phyloP scores from a whole-genome alignment of 2,888 invertebrate genomes.

The Altica lythri region DNA sequence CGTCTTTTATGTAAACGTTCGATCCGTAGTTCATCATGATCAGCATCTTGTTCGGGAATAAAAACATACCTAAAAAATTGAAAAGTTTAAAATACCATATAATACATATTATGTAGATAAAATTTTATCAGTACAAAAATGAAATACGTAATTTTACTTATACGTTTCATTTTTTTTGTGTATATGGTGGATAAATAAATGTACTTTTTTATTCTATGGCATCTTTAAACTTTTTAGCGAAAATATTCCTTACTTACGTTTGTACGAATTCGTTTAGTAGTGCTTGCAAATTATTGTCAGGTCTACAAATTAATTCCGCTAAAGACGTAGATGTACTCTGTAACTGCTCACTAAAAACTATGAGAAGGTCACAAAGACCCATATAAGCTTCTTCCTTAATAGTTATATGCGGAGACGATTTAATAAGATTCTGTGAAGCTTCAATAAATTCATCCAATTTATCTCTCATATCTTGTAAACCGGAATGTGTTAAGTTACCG shows the following conservation, averaged over 20 bases:
- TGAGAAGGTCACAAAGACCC: constrained; percentile 92
- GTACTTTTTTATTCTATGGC: too few relatives aligned
- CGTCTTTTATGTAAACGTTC: constrained; percentile 96
- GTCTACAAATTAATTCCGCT: constrained; percentile 73
- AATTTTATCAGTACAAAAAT: too few relatives aligned
- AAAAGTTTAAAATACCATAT: too few relatives aligned
- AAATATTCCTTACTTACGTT: constrained; percentile 61
- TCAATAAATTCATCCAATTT: constrained; percentile 77
- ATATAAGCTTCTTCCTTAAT: constrained; percentile 58
- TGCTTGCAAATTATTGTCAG: constrained; percentile 77
- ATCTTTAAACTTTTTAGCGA: too few relatives aligned
- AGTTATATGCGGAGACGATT: constrained; percentile 67
- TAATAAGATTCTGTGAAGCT: constrained; percentile 72
- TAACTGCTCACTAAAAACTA: constrained; percentile 69
- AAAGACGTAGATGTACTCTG: constrained; percentile 52
- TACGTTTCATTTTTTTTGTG: background rate
- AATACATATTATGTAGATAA: too few relatives aligned
- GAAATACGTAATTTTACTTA: too few relatives aligned
- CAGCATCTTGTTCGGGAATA: constrained; percentile 85
- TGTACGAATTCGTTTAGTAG: constrained; percentile 91
- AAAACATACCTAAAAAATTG: constrained; percentile 78
- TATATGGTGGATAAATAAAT: background rate
- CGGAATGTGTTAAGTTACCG: constrained; percentile 62
- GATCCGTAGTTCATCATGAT: constrained; percentile 94
- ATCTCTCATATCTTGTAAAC: constrained; percentile 67